Evolutionary conservation across 2,113 vertebrate species (phyloP).

Genomic region (Scopus umbretta): DNA sequence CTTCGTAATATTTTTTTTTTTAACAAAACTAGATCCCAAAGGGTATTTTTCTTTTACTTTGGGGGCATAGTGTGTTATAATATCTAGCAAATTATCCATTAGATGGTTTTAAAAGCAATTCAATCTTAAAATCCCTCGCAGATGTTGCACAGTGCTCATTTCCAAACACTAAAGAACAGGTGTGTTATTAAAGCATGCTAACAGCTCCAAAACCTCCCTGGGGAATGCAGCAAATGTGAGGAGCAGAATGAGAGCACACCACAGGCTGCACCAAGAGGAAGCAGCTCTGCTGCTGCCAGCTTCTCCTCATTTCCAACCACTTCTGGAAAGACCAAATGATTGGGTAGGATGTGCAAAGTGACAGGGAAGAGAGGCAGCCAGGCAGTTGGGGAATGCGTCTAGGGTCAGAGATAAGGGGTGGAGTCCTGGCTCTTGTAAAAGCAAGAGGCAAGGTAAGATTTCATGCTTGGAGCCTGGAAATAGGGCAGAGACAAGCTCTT

Average conservation of each 20-base stretch:
- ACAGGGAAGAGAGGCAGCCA: background rate
- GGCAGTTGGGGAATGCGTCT: background rate
- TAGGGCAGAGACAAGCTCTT: background rate
- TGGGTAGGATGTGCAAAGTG: background rate
- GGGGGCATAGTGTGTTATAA: background rate
- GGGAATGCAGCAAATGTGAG: background rate
- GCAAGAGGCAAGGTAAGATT: background rate
- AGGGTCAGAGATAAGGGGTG: background rate
- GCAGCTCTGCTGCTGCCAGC: background rate
- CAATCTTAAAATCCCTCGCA: background rate
- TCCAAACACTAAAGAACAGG: background rate
- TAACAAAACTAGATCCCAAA: background rate
- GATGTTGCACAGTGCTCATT: background rate
- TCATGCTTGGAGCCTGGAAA: background rate
- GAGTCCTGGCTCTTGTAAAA: background rate
- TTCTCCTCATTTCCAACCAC: background rate
- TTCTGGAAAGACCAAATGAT: fast-evolving
- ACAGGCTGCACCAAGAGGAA: background rate
- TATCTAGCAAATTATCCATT: background rate
- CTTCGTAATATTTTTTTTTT: background rate
- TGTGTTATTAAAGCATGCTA: background rate
- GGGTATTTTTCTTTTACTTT: background rate
- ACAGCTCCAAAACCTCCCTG: background rate
- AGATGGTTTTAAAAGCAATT: background rate
- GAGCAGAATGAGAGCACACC: background rate